Evolutionary conservation across 1,140 invertebrate species (phyloP).

Genomic region (Odontomachus brunneus): DNA sequence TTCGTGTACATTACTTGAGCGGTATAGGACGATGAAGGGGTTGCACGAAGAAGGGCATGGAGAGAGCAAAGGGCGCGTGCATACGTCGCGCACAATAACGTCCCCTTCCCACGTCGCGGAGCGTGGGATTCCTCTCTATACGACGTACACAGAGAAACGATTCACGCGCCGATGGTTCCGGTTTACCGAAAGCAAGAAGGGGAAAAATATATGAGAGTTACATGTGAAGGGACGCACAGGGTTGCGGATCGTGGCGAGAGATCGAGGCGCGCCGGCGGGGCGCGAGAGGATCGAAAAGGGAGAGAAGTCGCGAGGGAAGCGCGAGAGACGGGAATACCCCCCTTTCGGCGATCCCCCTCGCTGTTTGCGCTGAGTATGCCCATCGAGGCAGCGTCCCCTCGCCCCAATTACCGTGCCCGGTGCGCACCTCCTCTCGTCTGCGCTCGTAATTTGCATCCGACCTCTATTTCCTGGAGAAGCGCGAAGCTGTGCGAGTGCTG

Average conservation of each 20-base stretch:
- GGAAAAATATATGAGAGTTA: constrained; percentile 21
- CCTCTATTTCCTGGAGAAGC: constrained; percentile 67
- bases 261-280: constrained; percentile 20
- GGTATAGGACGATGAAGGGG: constrained; percentile 27
- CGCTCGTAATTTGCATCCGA: constrained; percentile 72
- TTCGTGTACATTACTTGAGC: constrained; percentile 37
- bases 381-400: constrained; percentile 63
- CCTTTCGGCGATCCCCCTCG: constrained; percentile 10
- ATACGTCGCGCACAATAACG: constrained; percentile 62
- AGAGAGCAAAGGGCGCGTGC: constrained; percentile 63
- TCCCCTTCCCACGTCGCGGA: constrained; percentile 18
- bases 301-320: constrained; percentile 48
- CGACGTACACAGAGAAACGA: constrained; percentile 31
- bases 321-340: constrained; percentile 38
- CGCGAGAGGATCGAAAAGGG: constrained; percentile 6
- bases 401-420: constrained; percentile 71
- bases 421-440: constrained; percentile 60
- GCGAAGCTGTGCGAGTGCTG: constrained; percentile 22
- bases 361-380: constrained; percentile 18
- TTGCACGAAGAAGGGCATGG: constrained; percentile 18
- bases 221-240: constrained; percentile 39
- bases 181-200: constrained; percentile 38
- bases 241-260: background rate
- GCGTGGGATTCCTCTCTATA: constrained; percentile 23
- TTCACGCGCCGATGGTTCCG: constrained; percentile 62